Evolutionary conservation across 2,888 invertebrate species (phyloP), one percentile per base, ranked within the genome.

Genomic region (Aphodius sticticus): DNA sequence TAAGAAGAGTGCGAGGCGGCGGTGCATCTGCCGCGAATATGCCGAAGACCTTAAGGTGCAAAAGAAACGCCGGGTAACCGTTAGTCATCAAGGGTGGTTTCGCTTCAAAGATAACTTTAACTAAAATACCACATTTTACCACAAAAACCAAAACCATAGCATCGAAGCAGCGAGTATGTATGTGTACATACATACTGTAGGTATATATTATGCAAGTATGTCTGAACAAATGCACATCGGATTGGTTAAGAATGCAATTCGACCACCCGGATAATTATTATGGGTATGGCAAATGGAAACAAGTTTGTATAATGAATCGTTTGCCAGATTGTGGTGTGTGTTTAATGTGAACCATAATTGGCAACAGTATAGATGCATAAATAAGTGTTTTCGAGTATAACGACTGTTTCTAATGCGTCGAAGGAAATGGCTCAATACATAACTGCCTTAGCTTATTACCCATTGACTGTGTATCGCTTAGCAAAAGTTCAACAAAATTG

Each of bases 1-100:
- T 35, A 37, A 74, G 36, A 74, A 74, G 37, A 16, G 71, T 16
- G 35, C 71, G 16, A 26, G 26, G 16, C 26, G 71, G 71, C 35
- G 35, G 15, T 14, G 12, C n/a, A 35, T 35, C 74, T 36, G 35
- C 37, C 37, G 35, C 74, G 74, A 26, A 35, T 37, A n/a, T 71
- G 16, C 74, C n/a, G 74, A 26, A 26, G 26, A 26, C 26, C 26
- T 26, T 26, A 26, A 26, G 26, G 26, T 26, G 26, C 26, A 26
- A n/a, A n/a, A 26, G 26, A 26, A 3, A 26, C 26, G 26, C 26
- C 26, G 26, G 26, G 26, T 3, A 26, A 26, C 26, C 26, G 26
- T 26, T 26, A 26, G 26, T 26, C 26, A 2, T 26, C 26, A 26
- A 26, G 26, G 26, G 26, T 26, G 26, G 26, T 3, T 26, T 26